Conservation (phyloP, 2,888 invertebrate genomes). For the Pammene aurita region DNA sequence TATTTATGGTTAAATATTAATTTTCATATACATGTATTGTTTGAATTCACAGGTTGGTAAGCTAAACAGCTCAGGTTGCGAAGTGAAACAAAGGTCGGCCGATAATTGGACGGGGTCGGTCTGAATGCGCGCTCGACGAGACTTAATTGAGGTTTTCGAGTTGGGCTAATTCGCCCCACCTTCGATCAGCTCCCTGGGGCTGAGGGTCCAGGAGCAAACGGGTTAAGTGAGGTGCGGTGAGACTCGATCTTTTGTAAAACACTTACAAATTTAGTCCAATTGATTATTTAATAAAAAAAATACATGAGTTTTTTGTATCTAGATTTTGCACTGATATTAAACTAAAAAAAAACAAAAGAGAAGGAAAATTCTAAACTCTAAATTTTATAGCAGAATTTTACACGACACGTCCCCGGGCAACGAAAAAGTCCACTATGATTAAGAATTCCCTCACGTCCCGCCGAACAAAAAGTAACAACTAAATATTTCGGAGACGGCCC, state of each 20-base stretch:
- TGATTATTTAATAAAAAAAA: constrained; percentile 22
- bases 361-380: background rate
- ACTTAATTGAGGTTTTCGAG: constrained; percentile 84
- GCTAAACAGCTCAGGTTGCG: constrained; percentile 56
- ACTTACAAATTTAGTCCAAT: constrained; percentile 46
- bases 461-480: constrained; percentile 82
- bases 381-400: constrained; percentile 47
- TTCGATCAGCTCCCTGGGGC: constrained; percentile 70
- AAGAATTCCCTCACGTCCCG: constrained; percentile 78
- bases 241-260: constrained; percentile 60
- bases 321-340: background rate
- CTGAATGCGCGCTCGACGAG: constrained; percentile 81
- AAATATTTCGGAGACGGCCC: constrained; percentile 80
- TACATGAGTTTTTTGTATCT: background rate
- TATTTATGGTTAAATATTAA: too few relatives aligned
- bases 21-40: background rate
- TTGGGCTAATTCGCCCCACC: constrained; percentile 82
- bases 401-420: constrained; percentile 54
- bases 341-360: background rate
- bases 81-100: constrained; percentile 76
- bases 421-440: constrained; percentile 64
- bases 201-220: constrained; percentile 49
- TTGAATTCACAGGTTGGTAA: constrained; percentile 25
- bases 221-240: constrained; percentile 71
- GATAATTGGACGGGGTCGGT: constrained; percentile 82